Evolutionary conservation across 1,140 invertebrate species (phyloP), one percentile per base, ranked within the genome.

Genomic region (Luehdorfia chinensis): DNA sequence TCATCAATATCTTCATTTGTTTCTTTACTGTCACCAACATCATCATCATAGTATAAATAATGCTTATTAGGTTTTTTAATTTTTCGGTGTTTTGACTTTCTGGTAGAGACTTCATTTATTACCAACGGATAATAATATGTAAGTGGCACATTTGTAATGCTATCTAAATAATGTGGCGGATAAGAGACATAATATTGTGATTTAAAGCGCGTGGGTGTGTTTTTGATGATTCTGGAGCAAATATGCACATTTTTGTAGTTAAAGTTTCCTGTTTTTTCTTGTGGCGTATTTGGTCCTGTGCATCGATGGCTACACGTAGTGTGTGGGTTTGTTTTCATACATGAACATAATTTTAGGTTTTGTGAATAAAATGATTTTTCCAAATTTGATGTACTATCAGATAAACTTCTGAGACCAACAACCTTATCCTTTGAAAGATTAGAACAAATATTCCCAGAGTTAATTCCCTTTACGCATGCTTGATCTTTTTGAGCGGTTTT

Each of bases 321-420:
- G 13, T 37, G 8, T n/a, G 46, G 11, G 33, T 66, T 58, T 12
- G 47, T 44, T 28, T 63, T 69, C 30, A 55, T 59, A 47, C 66
- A 75, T 12, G 51, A 56, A 45, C 68, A 72, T 13, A 25, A 18
- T 31, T 47, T 57, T 8, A 30, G 33, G 31, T 25, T 39, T 5
- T 41, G 30, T 33, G 39, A 16, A 44, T 33, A 25, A 15, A n/a
- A 25, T 32, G 23, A 36, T 12, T 5, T 13, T 14, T 19, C 21
- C 13, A 41, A 18, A 31, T 43, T 43, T 4, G 15, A 31, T 50
- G 12, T 30, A 15, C 12, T 19, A 11, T 36, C 34, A n/a, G 57
- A 37, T 49, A 75, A 60, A 59, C 69, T 73, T 55, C 66, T 62
- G 16, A 70, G 48, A 36, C 52, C 68, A 1, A 75, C 13, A 32